Base-by-base conservation (phyloP, 2,113 vertebrate species). In the Corythaeola cristata region DNA sequence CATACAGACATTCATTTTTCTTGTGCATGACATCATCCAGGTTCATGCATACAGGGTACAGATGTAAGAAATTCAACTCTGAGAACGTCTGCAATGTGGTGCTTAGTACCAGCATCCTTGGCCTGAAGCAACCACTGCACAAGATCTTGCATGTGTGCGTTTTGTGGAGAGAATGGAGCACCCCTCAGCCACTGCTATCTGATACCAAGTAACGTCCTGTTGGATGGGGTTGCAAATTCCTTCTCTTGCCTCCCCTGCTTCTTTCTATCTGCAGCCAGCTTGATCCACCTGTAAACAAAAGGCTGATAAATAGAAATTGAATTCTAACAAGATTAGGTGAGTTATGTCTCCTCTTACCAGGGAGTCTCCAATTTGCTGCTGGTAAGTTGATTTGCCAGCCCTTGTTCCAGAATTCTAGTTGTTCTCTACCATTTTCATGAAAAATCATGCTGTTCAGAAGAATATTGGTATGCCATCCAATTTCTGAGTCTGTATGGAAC, bases 401-500 rank as follows among this genome's bases (percentile, higher is more conserved):
- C 15, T 14, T 73, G 22, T 82, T 88, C 32, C 23, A 55, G 52
- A 79, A 7, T 67, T 83, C n/a, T 83, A 11, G 9, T 64, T 66
- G 32, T 90, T 88, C 14, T 45, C 63, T 62, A 24, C 45, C 32
- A 17, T 91, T 88, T 93, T 85, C 16, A 76, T 85, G 74, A 88
- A 89, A 93, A 96, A 85, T 59, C 33, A 26, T 49, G 22, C 35
- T 55, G 15, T 33, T 80, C 28, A 26, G 76, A 87, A 85, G 81
- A 76, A 88, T 86, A 80, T 62, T 41, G 41, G 11, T 72, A 28
- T 83, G 37, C 32, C 27, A 92, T 92, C 68, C 41, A 30, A 1
- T 93, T 95, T 88, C 63, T 77, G 79, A 90, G 62, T 76, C 79
- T 69, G 22, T 53, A 39, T 76, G 58, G 66, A 85, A 47, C 21